A percentile compares a stretch with the other conserved stretches of the same genome.
Evolutionary conservation across 1,140 invertebrate genomes (phyloP).

Genomic region (Bactericera cockerelli): DNA sequence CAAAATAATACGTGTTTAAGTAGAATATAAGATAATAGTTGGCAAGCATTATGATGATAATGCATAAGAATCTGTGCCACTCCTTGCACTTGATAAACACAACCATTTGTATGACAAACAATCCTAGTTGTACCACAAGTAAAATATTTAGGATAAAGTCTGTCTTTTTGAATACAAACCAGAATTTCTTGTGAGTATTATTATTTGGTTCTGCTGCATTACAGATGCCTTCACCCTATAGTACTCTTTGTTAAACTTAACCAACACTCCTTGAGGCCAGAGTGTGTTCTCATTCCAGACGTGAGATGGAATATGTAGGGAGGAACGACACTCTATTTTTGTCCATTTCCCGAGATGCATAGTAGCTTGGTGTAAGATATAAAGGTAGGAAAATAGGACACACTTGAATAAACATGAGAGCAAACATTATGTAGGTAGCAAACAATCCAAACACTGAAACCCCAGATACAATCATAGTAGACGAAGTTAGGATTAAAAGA

Average conservation of each 20-base stretch:
- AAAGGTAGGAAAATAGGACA: constrained; percentile 63
- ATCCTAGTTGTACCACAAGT: neutral
- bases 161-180: constrained; percentile 2
- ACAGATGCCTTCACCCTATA: constrained; percentile 61
- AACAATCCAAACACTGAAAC: constrained; percentile 65
- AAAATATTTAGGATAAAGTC: neutral
- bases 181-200: constrained; percentile 60
- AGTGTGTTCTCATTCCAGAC: constrained; percentile 56
- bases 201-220: constrained; percentile 66
- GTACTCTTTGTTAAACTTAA: constrained; percentile 59
- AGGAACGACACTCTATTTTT: constrained; percentile 43
- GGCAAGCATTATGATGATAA: neutral
- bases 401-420: constrained; percentile 62
- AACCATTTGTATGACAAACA: neutral
- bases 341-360: constrained; percentile 79
- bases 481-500: constrained; percentile 54
- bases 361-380: constrained; percentile 74
- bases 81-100: neutral
- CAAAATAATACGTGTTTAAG: neutral
- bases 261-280: constrained; percentile 62
- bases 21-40: constrained; percentile 5
- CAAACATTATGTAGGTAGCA: constrained; percentile 67
- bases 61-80: neutral
- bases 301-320: constrained; percentile 42
- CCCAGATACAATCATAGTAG: constrained; percentile 69